These are phyloP conservation scores for Venustoraphidia nigricollis DNA, from an alignment of 2,888 invertebrate genomes.

Conservation along the genomic window DNA sequence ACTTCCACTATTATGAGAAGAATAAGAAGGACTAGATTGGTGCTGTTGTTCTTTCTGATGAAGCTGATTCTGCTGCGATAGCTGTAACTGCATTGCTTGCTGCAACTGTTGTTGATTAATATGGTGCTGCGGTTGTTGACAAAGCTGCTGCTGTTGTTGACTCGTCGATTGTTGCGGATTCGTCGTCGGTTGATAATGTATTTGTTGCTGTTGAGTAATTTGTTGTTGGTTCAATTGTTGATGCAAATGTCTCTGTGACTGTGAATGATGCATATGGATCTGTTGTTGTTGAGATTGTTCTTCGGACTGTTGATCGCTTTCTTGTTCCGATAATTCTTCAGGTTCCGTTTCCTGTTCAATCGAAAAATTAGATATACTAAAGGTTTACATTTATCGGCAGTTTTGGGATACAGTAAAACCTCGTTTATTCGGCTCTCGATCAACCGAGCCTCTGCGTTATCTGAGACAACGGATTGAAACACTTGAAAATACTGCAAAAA, in stretches of 20 bases:
- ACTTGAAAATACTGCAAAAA: too few species aligned
- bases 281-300: neutral
- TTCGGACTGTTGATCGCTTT: slow-evolving; percentile 5
- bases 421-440: too few species aligned
- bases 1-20: slow-evolving; percentile 4
- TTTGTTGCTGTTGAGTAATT: slow-evolving; percentile 3
- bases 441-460: too few species aligned
- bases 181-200: slow-evolving; percentile 2
- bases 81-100: slow-evolving; percentile 7
- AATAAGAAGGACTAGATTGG: slow-evolving; percentile 8
- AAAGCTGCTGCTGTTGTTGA: neutral
- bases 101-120: slow-evolving; percentile 8
- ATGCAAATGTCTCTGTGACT: neutral
- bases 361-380: too few species aligned
- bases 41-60: slow-evolving; percentile 10
- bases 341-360: slow-evolving; percentile 4
- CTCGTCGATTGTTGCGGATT: slow-evolving; percentile 4
- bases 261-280: neutral
- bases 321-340: slow-evolving; percentile 6
- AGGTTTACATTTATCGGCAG: too few species aligned
- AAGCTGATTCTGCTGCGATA: slow-evolving; percentile 8
- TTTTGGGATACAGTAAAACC: too few species aligned
- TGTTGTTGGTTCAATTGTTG: slow-evolving; percentile 4
- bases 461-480: too few species aligned
- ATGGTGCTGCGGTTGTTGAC: slow-evolving; percentile 1